phyloP scores from a whole-genome alignment of 2,113 vertebrate species.

The Salvelinus namaycush region DNA sequence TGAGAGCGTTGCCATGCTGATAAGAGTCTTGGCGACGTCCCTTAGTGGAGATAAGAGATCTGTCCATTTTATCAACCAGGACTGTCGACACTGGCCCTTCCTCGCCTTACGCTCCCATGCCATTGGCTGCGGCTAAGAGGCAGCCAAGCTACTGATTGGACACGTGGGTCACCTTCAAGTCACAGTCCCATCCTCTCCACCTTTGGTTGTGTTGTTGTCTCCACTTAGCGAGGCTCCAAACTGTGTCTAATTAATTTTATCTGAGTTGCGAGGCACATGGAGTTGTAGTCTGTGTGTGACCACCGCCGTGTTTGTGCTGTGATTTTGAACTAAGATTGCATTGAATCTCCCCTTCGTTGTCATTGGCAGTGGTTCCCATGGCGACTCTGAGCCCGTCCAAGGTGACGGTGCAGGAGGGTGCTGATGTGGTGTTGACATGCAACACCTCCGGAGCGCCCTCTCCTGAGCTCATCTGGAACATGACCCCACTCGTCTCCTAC shows the following conservation, averaged over 20 bases:
- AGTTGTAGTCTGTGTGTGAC: slow-evolving; percentile 62
- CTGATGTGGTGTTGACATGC: slow-evolving; percentile 80
- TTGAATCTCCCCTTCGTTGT: slow-evolving; percentile 9
- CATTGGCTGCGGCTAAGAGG: slow-evolving; percentile 37
- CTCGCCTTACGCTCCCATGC: background rate
- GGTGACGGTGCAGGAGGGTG: slow-evolving; percentile 82
- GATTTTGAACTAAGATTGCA: background rate
- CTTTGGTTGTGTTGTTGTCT: slow-evolving; percentile 11
- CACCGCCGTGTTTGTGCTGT: slow-evolving; percentile 55
- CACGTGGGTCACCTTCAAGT: slow-evolving; percentile 57
- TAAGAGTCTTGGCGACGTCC: background rate
- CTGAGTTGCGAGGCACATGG: slow-evolving; percentile 58
- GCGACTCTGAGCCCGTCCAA: slow-evolving; percentile 81
- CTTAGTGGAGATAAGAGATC: background rate
- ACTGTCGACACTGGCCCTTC: background rate
- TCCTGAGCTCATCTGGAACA: slow-evolving; percentile 85
- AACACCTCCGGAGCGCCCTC: slow-evolving; percentile 81
- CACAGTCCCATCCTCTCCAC: slow-evolving; percentile 12
- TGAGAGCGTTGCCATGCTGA: background rate
- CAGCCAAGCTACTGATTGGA: slow-evolving; percentile 55
- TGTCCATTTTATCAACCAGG: background rate
- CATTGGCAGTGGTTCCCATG: slow-evolving; percentile 81
- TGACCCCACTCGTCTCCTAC: slow-evolving; percentile 76
- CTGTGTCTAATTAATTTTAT: slow-evolving; percentile 67
- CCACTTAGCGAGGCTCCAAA: slow-evolving; percentile 56